Evolutionary conservation across 2,113 vertebrate species (phyloP).

Genomic region (Gymnogyps californianus): DNA sequence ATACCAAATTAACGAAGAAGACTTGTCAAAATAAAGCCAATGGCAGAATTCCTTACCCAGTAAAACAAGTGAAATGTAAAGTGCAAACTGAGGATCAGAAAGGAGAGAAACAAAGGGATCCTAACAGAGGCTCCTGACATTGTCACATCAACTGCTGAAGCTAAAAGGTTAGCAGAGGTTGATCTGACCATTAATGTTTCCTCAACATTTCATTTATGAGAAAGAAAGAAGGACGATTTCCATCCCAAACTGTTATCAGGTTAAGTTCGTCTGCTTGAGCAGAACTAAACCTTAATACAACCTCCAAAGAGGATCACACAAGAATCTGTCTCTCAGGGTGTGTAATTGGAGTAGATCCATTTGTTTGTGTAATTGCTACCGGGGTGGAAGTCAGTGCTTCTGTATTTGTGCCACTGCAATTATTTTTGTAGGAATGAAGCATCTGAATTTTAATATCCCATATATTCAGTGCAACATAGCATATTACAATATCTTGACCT

Average conservation of each 20-base stretch:
- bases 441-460: not conserved
- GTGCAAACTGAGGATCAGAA: not conserved
- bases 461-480: not conserved
- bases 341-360: not conserved
- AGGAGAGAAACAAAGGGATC: not conserved
- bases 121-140: not conserved
- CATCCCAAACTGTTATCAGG: not conserved
- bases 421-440: slow-evolving; percentile 11
- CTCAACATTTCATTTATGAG: not conserved
- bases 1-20: not conserved
- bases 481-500: slow-evolving; percentile 52
- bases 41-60: not conserved
- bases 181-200: not conserved
- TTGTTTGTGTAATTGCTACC: not conserved
- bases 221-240: not conserved
- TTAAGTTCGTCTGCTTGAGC: not conserved
- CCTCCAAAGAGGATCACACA: not conserved
- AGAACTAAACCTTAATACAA: not conserved
- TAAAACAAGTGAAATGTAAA: not conserved
- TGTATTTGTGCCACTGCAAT: not conserved
- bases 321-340: not conserved
- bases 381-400: not conserved
- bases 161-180: not conserved
- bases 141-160: not conserved
- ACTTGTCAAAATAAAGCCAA: not conserved